Percentiles rank a stretch among this genome's conserved stretches.
These are phyloP conservation scores for Cepaea hortensis DNA, from an alignment of 2,888 invertebrate species.

Conservation along the genomic window DNA sequence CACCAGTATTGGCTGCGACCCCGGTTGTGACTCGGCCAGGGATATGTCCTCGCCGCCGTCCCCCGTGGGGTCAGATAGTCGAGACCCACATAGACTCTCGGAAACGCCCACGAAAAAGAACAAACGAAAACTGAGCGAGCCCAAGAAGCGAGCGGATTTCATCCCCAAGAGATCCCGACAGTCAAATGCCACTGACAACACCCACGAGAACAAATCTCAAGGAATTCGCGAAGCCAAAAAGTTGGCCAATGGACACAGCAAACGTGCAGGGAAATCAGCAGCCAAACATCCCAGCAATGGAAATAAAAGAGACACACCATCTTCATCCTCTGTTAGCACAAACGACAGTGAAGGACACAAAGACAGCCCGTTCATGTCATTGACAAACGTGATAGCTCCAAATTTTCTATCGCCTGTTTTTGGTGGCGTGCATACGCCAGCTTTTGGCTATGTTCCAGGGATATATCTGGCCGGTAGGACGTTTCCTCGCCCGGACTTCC, in stretches of 20 bases:
- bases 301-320: conserved; percentile 23
- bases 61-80: conserved; percentile 37
- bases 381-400: conserved; percentile 6
- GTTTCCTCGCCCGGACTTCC: conserved; percentile 39
- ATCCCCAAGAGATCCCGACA: conserved; percentile 71
- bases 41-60: conserved; percentile 49
- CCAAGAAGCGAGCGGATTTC: conserved; percentile 75
- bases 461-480: conserved; percentile 45
- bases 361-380: neutral
- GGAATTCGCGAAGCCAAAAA: conserved; percentile 26
- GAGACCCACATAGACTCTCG: conserved; percentile 27
- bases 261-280: neutral
- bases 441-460: conserved; percentile 48
- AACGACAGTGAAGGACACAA: conserved; percentile 4
- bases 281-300: neutral
- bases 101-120: conserved; percentile 76
- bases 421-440: conserved; percentile 38
- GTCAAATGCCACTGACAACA: conserved; percentile 61
- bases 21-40: conserved; percentile 38
- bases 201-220: conserved; percentile 50
- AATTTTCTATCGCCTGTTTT: conserved; percentile 46
- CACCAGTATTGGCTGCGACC: conserved; percentile 34
- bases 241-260: conserved; percentile 21
- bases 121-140: conserved; percentile 84
- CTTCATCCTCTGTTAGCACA: conserved; percentile 24